Percentiles rank a stretch among this genome's conserved stretches.
phyloP scores from a whole-genome alignment of 2,888 invertebrate species.

The Hedychridium roseum region DNA sequence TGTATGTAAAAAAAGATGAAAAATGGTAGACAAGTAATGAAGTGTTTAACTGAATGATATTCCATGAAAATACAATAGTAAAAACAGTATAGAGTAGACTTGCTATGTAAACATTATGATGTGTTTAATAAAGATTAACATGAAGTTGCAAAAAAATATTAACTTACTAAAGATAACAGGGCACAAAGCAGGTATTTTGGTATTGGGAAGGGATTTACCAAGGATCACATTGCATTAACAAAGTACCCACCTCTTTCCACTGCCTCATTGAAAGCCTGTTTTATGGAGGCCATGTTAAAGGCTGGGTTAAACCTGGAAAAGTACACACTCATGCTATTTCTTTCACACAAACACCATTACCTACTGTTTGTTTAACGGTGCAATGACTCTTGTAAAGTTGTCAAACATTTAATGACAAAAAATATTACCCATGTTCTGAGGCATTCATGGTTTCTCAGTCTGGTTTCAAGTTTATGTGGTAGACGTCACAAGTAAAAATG shows the following conservation, averaged over 20 bases:
- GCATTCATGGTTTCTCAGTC: constrained; percentile 72
- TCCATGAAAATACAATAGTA: constrained; percentile 1
- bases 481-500: constrained; percentile 43
- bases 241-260: constrained; percentile 84
- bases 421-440: constrained; percentile 79
- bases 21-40: background rate
- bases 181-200: background rate
- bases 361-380: constrained; percentile 30
- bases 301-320: constrained; percentile 87
- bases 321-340: constrained; percentile 57
- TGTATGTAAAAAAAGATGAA: too few relatives aligned
- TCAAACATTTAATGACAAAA: constrained; percentile 4
- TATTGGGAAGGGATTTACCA: background rate
- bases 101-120: background rate
- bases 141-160: background rate
- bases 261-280: constrained; percentile 93
- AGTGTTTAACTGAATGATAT: background rate
- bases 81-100: constrained; percentile 1
- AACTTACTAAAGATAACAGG: background rate
- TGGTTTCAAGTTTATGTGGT: constrained; percentile 39
- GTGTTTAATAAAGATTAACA: background rate
- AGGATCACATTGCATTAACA: constrained; percentile 6
- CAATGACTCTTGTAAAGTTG: constrained; percentile 38
- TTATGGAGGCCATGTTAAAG: constrained; percentile 92
- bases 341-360: constrained; percentile 36